Evolutionary conservation across 2,888 invertebrate genomes (phyloP).

Genomic region (Papilio demoleus): DNA sequence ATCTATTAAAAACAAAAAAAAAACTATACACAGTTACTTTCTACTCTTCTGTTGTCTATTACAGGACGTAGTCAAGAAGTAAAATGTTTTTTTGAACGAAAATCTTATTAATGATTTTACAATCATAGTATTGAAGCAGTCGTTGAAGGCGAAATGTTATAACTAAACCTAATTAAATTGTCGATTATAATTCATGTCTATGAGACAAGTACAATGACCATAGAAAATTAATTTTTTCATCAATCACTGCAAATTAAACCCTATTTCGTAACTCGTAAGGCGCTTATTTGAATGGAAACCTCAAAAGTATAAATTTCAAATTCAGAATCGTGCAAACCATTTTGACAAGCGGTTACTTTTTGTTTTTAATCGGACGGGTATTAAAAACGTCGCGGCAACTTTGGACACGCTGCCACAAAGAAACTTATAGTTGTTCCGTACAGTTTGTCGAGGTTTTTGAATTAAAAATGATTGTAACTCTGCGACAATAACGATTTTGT

Average conservation of each 20-base stretch:
- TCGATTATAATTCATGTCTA: not conserved
- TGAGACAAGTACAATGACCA: slow-evolving; percentile 5
- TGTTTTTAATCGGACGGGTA: not conserved
- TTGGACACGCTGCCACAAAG: slow-evolving; percentile 3
- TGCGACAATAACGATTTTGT: slow-evolving; percentile 4
- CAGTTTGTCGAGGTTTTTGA: not conserved
- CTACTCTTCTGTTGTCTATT: too few species aligned
- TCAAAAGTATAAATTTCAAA: slow-evolving; percentile 20
- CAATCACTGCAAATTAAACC: slow-evolving; percentile 3
- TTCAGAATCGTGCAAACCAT: slow-evolving; percentile 19
- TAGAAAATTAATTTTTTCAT: slow-evolving; percentile 6
- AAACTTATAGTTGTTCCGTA: not conserved
- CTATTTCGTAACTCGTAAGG: not conserved
- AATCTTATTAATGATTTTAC: too few species aligned
- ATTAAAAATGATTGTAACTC: not conserved
- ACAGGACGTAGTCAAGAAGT: too few species aligned
- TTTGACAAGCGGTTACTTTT: slow-evolving; percentile 28
- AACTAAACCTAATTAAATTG: not conserved
- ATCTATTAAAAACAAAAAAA: too few species aligned
- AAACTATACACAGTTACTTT: too few species aligned
- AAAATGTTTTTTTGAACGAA: too few species aligned
- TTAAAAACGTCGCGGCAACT: slow-evolving; percentile 12
- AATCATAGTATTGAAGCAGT: not conserved
- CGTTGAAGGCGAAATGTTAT: too few species aligned
- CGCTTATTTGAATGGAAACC: not conserved